Conservation (phyloP, 2,888 invertebrate species). For the Chaetoderma sp. region DNA sequence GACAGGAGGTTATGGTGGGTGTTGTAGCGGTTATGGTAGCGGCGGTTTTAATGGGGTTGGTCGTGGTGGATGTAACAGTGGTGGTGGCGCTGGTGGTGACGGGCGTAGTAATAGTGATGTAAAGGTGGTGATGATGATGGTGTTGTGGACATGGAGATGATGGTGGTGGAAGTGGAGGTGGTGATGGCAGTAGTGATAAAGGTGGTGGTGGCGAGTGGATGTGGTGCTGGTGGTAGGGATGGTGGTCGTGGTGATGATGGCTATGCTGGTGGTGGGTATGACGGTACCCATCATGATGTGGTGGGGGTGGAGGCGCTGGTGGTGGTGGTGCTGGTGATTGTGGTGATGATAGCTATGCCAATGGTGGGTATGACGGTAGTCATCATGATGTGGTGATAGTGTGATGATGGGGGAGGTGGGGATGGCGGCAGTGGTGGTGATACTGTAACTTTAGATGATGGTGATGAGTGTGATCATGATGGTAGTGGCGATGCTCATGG, state of each 20-base stretch:
- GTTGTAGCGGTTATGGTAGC: neutral
- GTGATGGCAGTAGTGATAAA: no score
- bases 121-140: no score
- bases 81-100: neutral
- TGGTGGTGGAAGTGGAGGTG: no score
- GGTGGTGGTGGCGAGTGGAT: no score
- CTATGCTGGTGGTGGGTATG: no score
- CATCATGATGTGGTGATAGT: no score
- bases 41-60: neutral
- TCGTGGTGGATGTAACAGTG: conserved; percentile 19
- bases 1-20: conserved; percentile 29
- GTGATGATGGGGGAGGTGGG: neutral
- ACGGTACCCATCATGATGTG: no score
- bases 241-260: no score
- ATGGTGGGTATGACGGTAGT: no score
- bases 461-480: conserved; percentile 22
- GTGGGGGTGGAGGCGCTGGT: neutral
- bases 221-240: no score
- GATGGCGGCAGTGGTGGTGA: conserved; percentile 14
- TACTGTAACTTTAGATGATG: conserved; percentile 25
- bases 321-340: conserved; percentile 2
- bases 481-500: neutral
- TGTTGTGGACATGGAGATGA: no score
- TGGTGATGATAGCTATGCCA: conserved; percentile 25
- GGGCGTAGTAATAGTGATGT: neutral